phyloP scores from a whole-genome alignment of 2,113 vertebrate genomes.

The Mustela nigripes region DNA sequence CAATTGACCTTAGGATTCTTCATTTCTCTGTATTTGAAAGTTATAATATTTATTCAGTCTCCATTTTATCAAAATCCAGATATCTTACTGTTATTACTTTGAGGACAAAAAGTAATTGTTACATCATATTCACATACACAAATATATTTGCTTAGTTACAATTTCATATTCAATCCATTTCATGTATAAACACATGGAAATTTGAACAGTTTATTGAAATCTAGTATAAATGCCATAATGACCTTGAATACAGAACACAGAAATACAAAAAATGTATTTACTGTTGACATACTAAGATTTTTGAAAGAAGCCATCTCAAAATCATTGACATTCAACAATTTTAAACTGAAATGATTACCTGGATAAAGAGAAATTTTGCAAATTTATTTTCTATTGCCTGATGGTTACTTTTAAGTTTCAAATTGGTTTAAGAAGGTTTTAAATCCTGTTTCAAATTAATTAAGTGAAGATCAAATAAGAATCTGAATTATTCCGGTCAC shows the following conservation, averaged over 20 bases:
- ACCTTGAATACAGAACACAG: conserved; percentile 38
- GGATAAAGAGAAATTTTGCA: conserved; percentile 50
- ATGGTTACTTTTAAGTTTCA: conserved; percentile 65
- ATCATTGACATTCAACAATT: neutral
- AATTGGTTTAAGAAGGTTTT: conserved; percentile 41
- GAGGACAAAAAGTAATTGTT: conserved; percentile 38
- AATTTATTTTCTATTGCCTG: conserved; percentile 37
- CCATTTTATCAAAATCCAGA: conserved; percentile 46
- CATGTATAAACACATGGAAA: neutral
- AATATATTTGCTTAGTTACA: conserved; percentile 54
- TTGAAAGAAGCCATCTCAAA: conserved; percentile 23
- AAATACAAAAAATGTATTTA: conserved; percentile 24
- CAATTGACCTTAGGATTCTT: neutral
- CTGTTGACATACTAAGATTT: neutral
- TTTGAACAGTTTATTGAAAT: conserved; percentile 6
- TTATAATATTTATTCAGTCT: conserved; percentile 65
- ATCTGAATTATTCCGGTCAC: neutral
- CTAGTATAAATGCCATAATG: neutral
- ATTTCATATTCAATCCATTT: conserved; percentile 55
- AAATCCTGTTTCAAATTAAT: conserved; percentile 51
- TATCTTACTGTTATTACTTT: conserved; percentile 45
- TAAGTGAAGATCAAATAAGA: conserved; percentile 8
- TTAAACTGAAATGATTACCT: conserved; percentile 52
- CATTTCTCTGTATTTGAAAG: conserved; percentile 61
- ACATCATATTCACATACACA: conserved; percentile 53